Base-by-base conservation (phyloP, 2,113 vertebrate genomes). In the Odontophorus gujanensis region DNA sequence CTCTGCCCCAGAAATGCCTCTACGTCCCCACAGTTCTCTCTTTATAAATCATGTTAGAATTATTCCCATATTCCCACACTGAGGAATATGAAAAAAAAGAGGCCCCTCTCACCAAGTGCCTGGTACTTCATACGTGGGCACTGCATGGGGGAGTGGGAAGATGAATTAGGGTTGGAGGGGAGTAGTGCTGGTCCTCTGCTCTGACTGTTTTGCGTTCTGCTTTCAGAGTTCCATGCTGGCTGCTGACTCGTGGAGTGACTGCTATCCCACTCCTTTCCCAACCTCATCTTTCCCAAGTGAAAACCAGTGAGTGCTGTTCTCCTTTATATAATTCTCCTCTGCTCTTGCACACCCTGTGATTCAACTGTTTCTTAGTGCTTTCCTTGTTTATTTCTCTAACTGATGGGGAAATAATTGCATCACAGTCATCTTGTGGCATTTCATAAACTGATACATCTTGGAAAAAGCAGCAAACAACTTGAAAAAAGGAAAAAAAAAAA, bases 271-370 rank as follows among this genome's bases (percentile, higher is more conserved):
- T 28, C 62, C 96, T 8, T 97, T 96, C 81, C 96, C 97, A 62
- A 38, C 92, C 62, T 83, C 97, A 0, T 93, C 96, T 36, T 97
- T 97, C 96, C 85, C 96, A 87, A 95, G 85, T 17, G 96, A 97
- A 57, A 98, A 95, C 97, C 98, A 97, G 98, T 98, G 97, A 98
- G 98, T 98, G 80, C 72, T 50, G 5, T 58, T 84, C 79, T 68
- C 32, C 63, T 87, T 48, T 57, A 45, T 81, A 43, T 71, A 17
- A 67, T 58, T 57, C 82, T 42, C 62, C 68, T 82, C 71, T 80
- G 66, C 77, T 74, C 67, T 75, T 32, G 65, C 59, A 48, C 81
- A 13, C 63, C 63, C 68, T 0, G 0, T 93, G 90, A 93, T 95
- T 93, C 87, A 77, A 76, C 77, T 82, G 58, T 72, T 96, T 92